A percentile compares a stretch with the other conserved stretches of the same genome.
Conservation (phyloP, 2,113 vertebrate species). For the Percopsis transmontana region DNA sequence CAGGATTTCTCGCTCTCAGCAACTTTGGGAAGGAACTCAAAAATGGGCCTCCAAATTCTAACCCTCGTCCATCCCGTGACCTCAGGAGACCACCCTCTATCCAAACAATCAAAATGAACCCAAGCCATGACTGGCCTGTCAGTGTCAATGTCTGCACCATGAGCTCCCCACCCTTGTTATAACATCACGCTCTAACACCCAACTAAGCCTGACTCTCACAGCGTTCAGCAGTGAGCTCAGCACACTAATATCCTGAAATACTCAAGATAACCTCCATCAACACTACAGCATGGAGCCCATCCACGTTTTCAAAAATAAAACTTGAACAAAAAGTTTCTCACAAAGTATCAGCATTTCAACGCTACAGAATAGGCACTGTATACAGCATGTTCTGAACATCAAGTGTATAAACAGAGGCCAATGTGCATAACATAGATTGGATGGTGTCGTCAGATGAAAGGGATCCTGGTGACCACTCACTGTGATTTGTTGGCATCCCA, state of each 20-base stretch:
- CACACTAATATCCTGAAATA: no score
- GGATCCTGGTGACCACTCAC: conserved; percentile 54
- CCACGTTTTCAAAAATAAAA: conserved; percentile 15
- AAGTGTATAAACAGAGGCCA: no score
- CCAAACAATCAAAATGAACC: conserved; percentile 55
- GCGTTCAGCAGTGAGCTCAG: conserved; percentile 16
- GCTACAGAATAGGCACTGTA: conserved; percentile 13
- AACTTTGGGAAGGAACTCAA: conserved; percentile 22
- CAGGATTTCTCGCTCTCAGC: neutral
- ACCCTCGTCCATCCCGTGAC: conserved; percentile 40
- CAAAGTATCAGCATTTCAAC: conserved; percentile 43
- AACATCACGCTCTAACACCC: conserved; percentile 50
- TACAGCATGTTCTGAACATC: no score
- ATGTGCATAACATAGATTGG: conserved; percentile 14
- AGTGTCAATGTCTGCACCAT: conserved; percentile 48
- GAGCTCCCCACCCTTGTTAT: conserved; percentile 57
- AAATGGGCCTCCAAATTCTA: conserved; percentile 21
- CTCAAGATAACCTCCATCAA: neutral
- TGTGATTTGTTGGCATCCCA: conserved; percentile 33
- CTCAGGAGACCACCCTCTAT: conserved; percentile 49
- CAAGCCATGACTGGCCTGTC: conserved; percentile 34
- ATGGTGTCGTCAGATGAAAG: conserved; percentile 63
- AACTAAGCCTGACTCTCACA: conserved; percentile 25
- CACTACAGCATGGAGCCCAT: neutral
- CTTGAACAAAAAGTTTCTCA: no score